Base-by-base conservation (phyloP, 2,113 vertebrate species). In the Macheiramphus alcinus region DNA sequence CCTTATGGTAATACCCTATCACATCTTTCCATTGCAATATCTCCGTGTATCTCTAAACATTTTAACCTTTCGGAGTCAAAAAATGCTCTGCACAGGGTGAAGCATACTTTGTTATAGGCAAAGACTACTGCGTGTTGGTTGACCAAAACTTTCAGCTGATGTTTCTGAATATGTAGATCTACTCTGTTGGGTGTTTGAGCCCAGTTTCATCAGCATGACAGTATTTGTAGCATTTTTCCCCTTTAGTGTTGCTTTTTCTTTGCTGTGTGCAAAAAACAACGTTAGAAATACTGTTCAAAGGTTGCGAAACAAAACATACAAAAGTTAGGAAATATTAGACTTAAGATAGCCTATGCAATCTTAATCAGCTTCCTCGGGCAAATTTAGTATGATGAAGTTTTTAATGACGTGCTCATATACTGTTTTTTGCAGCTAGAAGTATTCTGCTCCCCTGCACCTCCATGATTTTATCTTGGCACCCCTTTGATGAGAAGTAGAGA, bases 11-110 rank as follows among this genome's bases (percentile, higher is more conserved):
- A 18, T 29, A 40, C 13, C 20, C 36, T 21, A 3, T 50, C 68
- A 13, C 1, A 0, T 47, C 11, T 15, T 42, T 61, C 58, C 56
- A 1, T 9, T 90, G 68, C 59, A 14, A 0, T 36, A 29, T 52
- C 22, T 70, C 45, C 89, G 29, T 66, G 40, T 36, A 21, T 38
- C 26, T 74, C 53, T 68, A 52, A 83, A 62, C 6, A 1, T 63
- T 84, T 84, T 74, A 86, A 29, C n/a, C 47, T 58, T 62, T 47
- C 1, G 3, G 56, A 14, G 10, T 61, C 67, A 62, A 50, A 65
- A 91, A 61, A 32, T 34, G 47, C 55, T 76, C 52, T 91, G 75
- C 17, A 27, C 1, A 31, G 62, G 52, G 9, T 93, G 45, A 73
- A 83, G 55, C 67, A 27, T 6, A 4, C 23, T 67, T 65, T 18